Evolutionary conservation across 2,888 invertebrate genomes (phyloP), one percentile per base, ranked within the genome.

Genomic region (Rhamphomyia laevipes): DNA sequence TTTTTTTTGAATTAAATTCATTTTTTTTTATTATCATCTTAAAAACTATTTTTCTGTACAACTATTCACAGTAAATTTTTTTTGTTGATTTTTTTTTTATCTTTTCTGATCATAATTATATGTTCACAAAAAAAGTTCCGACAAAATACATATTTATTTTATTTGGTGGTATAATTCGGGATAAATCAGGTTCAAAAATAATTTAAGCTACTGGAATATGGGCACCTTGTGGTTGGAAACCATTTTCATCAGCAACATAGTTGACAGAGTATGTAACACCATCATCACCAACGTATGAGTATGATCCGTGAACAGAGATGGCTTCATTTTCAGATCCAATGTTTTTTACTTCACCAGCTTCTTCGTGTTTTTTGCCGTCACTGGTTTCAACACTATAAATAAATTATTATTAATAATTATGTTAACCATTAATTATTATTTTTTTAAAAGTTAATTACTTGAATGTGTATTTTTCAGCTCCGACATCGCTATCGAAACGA

Each of bases 221-320:
- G 11, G 68, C 73, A 31, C 74, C 75, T 61, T 68, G 60, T 7
- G 74, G 74, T 61, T 73, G 74, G 63, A 63, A 69, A 49, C 70
- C 69, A 35, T 69, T 67, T 58, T 63, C 64, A 54, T 69, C 67
- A 48, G 70, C 70, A 13, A 64, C 31, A 50, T 66, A 70, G 54
- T 57, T 77, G 49, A 83, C 77, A 5, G 73, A 72, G 63, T 81
- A 81, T 1, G 67, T 68, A 21, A 73, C 70, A 4, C 78, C 78
- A 56, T 79, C 78, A 40, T 74, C 74, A 18, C 71, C 78, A 1
- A 75, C 65, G 70, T 73, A 77, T 21, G 72, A 66, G 66, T 71
- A 77, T 4, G 71, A 69, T 15, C 78, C 78, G 41, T 60, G 66
- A 15, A 78, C 72, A 3, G 67, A 61, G 31, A 78, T 65, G 16